phyloP scores from a whole-genome alignment of 2,888 invertebrate species.

The Pogonocherus hispidulus region DNA sequence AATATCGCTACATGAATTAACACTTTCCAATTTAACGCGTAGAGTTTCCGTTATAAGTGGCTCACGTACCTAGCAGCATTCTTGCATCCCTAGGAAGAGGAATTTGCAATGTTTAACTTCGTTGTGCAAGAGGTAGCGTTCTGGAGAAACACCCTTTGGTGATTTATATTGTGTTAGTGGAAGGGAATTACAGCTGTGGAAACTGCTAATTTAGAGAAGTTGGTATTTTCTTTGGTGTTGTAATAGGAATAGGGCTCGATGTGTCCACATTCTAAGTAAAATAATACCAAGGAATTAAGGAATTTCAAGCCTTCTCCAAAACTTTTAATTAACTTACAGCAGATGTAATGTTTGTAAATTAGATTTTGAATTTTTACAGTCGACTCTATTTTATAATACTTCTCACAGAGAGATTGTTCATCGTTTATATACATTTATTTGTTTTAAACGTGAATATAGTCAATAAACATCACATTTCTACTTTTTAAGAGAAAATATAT shows the following conservation, averaged over 20 bases:
- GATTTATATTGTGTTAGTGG: neutral
- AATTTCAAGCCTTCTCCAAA: neutral
- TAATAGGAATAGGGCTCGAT: neutral
- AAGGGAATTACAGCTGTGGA: neutral
- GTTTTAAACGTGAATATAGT: too few relatives aligned
- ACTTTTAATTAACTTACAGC: neutral
- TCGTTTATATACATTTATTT: too few relatives aligned
- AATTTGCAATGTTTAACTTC: conserved; percentile 21
- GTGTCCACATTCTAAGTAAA: neutral
- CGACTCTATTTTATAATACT: too few relatives aligned
- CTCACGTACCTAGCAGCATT: too few relatives aligned
- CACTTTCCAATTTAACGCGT: too few relatives aligned
- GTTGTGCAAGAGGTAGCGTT: neutral
- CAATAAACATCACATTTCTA: too few relatives aligned
- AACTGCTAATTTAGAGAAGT: neutral
- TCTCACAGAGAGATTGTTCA: too few relatives aligned
- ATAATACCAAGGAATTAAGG: neutral
- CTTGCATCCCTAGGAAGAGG: neutral
- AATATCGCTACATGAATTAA: too few relatives aligned
- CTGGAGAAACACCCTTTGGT: conserved; percentile 6
- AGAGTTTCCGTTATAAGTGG: too few relatives aligned
- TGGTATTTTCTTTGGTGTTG: neutral
- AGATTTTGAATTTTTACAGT: too few relatives aligned
- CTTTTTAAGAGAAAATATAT: too few relatives aligned
- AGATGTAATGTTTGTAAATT: too few relatives aligned